These are phyloP conservation scores for Gnatocerus cornutus DNA, from an alignment of 2,888 invertebrate genomes.

Conservation along the genomic window DNA sequence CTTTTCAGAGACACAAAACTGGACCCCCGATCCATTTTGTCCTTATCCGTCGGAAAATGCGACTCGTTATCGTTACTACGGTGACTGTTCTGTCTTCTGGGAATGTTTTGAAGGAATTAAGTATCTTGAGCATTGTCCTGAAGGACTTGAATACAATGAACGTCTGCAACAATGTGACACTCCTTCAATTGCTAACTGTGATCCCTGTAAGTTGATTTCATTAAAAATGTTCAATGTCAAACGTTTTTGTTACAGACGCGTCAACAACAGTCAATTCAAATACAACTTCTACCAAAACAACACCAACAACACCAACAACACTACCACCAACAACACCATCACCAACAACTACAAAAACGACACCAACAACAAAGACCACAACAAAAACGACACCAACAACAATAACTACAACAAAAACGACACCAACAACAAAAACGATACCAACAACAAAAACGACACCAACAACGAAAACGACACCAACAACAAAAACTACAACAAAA, in stretches of 20 bases:
- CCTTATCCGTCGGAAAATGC: constrained; percentile 21
- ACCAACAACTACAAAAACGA: no score
- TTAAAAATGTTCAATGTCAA: no score
- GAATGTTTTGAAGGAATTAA: constrained; percentile 35
- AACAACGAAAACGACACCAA: no score
- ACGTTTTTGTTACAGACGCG: no score
- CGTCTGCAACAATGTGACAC: constrained; percentile 23
- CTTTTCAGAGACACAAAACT: neutral
- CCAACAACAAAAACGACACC: no score
- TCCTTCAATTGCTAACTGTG: constrained; percentile 25
- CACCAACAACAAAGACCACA: no score
- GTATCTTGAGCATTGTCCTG: constrained; percentile 11
- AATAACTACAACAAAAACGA: no score
- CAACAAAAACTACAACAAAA: no score
- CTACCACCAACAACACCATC: neutral
- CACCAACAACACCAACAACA: neutral
- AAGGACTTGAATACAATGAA: constrained; percentile 32
- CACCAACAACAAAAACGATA: no score
- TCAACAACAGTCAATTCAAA: no score
- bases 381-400: no score
- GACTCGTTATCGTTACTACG: neutral
- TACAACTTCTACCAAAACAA: neutral
- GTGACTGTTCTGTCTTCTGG: constrained; percentile 37
- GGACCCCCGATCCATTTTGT: constrained; percentile 34
- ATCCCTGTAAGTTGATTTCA: constrained; percentile 11